Conservation (phyloP, 2,113 vertebrate genomes). For the Malurus melanocephalus region DNA sequence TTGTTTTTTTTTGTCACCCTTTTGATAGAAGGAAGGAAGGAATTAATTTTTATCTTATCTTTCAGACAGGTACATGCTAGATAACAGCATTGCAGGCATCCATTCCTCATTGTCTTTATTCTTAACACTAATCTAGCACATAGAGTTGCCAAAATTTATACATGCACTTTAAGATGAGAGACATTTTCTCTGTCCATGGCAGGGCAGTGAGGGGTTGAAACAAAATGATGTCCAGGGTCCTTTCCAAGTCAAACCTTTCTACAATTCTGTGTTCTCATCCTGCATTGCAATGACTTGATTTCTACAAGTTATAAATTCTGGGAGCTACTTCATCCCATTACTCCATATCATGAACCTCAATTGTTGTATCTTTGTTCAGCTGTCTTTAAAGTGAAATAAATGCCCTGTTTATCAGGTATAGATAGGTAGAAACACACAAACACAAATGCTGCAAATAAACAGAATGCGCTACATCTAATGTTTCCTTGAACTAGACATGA, state of each 20-base stretch:
- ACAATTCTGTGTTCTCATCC: background rate
- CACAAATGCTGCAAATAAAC: background rate
- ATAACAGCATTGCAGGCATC: background rate
- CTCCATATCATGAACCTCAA: background rate
- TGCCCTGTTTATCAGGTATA: background rate
- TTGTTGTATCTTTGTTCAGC: background rate
- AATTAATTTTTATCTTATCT: background rate
- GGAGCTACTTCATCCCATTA: background rate
- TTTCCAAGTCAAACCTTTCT: background rate
- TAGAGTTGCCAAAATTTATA: background rate
- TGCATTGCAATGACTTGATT: background rate
- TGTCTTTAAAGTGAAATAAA: background rate
- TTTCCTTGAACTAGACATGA: background rate
- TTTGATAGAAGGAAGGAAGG: background rate
- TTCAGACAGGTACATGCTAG: background rate
- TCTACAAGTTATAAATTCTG: background rate
- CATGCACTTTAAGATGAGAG: background rate
- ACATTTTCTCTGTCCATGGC: background rate
- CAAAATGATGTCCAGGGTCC: background rate
- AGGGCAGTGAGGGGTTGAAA: accelerated
- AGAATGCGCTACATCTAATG: background rate
- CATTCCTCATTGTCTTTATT: background rate
- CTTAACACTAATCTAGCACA: background rate
- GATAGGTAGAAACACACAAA: background rate
- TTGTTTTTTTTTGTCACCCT: no score